Base-by-base conservation (phyloP, 2,797 vertebrate species). In the Cirrhinus molitorella region DNA sequence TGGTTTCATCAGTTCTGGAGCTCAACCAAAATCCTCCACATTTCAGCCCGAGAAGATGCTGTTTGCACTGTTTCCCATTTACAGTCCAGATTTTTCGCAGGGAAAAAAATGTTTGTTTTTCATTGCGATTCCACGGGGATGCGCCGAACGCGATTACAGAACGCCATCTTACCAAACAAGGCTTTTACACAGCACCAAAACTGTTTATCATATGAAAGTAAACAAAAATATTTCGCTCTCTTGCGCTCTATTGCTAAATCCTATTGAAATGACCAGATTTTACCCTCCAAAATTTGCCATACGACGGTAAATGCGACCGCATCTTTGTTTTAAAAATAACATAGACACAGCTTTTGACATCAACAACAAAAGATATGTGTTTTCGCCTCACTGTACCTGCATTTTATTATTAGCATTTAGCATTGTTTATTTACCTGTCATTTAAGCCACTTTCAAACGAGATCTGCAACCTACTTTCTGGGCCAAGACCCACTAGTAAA, bases 21-120 rank as follows among this genome's bases (percentile, higher is more conserved):
- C 89, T 90, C 90, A 86, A 68, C 88, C 92, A 88, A 91, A 87
- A 91, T 90, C 83, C 71, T 67, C 81, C 75, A 85, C 45, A 83
- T 85, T 72, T 87, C 76, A 72, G 72, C 47, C 23, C 55, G 74
- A 78, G 51, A 83, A 70, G 76, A 55, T 75, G 81, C 74, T 84
- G 63, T 82, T 72, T 66, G 19, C 49, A 71, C 70, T 23, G 28
- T 40, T 63, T 74, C 75, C 87, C 89, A 88, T 84, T 86, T 71
- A 80, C 85, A 70, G 82, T 81, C 71, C 61, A 74, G 47, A 37
- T 82, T 74, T 53, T 82, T 67, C 47, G 7, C 28, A 25, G 57
- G 0, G 0, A 61, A 86, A 78, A 79, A 80, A 53, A 31, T 31
- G 83, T 75, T 84, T 70, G 61, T 72, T 83, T 79, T 84, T 59